Evolutionary conservation across 23 tunicate genomes (phyloP).

Genomic region (Phallusia fumigata): DNA sequence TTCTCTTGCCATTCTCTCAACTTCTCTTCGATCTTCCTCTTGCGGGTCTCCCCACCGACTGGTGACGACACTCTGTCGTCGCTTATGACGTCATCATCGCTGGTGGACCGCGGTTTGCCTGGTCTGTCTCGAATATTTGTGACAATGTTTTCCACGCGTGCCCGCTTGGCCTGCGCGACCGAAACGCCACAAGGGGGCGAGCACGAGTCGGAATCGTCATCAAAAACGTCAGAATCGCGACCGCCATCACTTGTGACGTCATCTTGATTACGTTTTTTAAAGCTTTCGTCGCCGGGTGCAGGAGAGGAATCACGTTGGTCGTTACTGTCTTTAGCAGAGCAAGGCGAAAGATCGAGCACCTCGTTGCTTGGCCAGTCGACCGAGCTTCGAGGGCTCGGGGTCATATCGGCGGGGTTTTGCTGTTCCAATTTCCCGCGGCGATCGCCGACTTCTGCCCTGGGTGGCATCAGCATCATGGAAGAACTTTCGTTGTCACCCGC

Average conservation of each 20-base stretch:
- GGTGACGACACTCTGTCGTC: background rate
- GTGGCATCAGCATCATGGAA: background rate
- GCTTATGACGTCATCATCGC: conserved; percentile 9
- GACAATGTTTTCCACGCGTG: conserved; percentile 72
- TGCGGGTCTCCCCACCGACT: background rate
- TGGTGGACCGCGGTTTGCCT: background rate
- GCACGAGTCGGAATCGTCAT: background rate
- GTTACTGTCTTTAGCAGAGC: background rate
- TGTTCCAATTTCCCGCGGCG: background rate
- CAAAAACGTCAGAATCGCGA: background rate
- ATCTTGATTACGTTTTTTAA: background rate
- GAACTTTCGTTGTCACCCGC: background rate
- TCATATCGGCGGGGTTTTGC: background rate
- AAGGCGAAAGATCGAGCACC: background rate
- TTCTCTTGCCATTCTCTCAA: conserved; percentile 6
- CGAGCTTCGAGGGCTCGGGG: conserved; percentile 2
- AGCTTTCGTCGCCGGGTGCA: background rate
- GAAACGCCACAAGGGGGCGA: background rate
- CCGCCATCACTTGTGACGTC: background rate
- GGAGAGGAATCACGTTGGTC: background rate
- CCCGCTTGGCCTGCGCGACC: conserved; percentile 49
- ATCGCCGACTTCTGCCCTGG: background rate
- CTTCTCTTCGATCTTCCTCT: conserved; percentile 5
- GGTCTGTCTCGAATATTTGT: conserved; percentile 49
- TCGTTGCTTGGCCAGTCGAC: conserved; percentile 9